Conservation (phyloP, 1,140 invertebrate species). For the Nomia melanderi region DNA sequence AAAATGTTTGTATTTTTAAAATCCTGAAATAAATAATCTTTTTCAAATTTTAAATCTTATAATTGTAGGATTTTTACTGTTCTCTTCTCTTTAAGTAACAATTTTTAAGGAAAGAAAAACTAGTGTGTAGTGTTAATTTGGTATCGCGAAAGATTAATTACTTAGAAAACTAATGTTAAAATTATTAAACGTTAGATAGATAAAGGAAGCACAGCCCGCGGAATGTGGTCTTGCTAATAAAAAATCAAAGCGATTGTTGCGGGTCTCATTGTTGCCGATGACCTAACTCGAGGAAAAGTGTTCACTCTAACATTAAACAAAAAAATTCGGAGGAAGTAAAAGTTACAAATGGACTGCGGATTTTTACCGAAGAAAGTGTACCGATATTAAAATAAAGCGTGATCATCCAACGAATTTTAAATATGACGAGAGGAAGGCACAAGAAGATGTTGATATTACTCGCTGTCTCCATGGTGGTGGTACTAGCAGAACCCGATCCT, state of each 20-base stretch:
- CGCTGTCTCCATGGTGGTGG: slow-evolving; percentile 40
- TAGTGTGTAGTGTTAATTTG: background rate
- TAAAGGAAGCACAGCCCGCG: slow-evolving; percentile 33
- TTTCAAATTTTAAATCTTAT: no score
- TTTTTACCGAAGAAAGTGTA: background rate
- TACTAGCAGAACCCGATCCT: slow-evolving; percentile 69
- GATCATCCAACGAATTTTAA: background rate
- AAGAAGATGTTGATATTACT: slow-evolving; percentile 30
- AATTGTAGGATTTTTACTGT: background rate
- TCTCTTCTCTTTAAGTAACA: background rate
- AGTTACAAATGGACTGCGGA: background rate
- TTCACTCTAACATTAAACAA: slow-evolving; percentile 7
- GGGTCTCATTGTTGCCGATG: slow-evolving; percentile 4
- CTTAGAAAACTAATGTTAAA: background rate
- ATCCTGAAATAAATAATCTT: no score
- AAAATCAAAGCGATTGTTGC: slow-evolving; percentile 34
- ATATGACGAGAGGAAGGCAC: slow-evolving; percentile 34
- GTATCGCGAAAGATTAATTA: background rate
- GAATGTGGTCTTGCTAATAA: slow-evolving; percentile 54
- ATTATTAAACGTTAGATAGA: slow-evolving; percentile 43
- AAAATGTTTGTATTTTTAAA: no score
- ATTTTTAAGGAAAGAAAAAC: no score
- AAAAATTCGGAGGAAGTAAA: background rate
- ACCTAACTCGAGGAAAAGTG: background rate
- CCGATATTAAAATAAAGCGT: background rate